These are phyloP conservation scores for Tetramorium parvispinum DNA, from an alignment of 1,140 invertebrate genomes.

Conservation along the genomic window DNA sequence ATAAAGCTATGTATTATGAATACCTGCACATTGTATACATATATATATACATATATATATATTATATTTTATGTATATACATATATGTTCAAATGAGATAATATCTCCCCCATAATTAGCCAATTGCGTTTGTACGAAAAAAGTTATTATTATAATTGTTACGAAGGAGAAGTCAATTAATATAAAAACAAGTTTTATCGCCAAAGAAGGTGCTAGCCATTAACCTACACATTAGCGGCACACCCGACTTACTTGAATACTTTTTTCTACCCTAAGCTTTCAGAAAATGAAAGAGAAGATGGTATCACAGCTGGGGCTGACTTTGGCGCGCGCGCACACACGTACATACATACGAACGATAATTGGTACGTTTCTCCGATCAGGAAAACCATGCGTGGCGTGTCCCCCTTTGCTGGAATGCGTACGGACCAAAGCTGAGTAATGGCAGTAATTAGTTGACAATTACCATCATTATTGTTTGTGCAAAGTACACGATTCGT, in stretches of 20 bases:
- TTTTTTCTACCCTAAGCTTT: constrained; percentile 50
- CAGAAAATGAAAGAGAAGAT: constrained; percentile 7
- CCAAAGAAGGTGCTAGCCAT: constrained; percentile 24
- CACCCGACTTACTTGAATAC: constrained; percentile 59
- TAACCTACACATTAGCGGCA: constrained; percentile 66
- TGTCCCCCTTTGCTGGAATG: constrained; percentile 18
- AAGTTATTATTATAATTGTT: neutral
- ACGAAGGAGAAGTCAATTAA: constrained; percentile 66
- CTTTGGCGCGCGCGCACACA: neutral
- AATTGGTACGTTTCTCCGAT: constrained; percentile 60
- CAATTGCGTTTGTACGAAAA: neutral
- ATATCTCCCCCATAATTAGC: neutral
- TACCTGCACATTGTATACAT: too few species aligned
- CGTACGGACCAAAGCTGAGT: constrained; percentile 45
- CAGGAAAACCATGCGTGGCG: constrained; percentile 49
- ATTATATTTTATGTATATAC: neutral
- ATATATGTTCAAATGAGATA: neutral
- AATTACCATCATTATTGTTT: constrained; percentile 57
- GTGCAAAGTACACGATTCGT: neutral
- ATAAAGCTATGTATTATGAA: neutral
- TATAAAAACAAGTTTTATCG: constrained; percentile 63
- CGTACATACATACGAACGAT: constrained; percentile 29
- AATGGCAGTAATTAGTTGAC: constrained; percentile 49
- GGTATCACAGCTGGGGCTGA: neutral
- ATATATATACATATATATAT: neutral